A percentile compares a stretch with the other conserved stretches of the same genome.
Evolutionary conservation across 1,140 invertebrate species (phyloP).

Genomic region (Hypsibius dujardini): DNA sequence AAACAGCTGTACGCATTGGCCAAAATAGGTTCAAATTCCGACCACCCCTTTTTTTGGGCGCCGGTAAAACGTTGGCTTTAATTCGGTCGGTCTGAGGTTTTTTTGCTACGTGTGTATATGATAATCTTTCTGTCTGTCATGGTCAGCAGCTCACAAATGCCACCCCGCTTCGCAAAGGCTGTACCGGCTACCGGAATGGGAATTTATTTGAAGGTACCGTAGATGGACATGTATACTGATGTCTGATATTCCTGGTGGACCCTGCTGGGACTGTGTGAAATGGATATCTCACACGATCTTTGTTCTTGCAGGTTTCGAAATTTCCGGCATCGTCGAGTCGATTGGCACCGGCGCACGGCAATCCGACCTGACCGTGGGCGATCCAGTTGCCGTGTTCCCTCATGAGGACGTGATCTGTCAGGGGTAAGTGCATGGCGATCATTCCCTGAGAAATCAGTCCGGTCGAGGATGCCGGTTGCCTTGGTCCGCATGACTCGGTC

Average conservation of each 20-base stretch:
- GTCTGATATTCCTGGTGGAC: not conserved
- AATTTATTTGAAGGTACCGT: not conserved
- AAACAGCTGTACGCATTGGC: no score
- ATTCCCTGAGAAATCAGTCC: no score
- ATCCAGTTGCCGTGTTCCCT: conserved; percentile 7
- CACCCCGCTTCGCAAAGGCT: conserved; percentile 9
- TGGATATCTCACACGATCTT: not conserved
- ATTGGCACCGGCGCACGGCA: not conserved
- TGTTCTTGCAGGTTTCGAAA: not conserved
- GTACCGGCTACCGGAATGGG: not conserved
- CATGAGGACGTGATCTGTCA: not conserved
- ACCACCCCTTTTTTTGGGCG: no score
- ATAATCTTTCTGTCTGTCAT: not conserved
- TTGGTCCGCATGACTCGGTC: no score
- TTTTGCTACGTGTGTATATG: no score
- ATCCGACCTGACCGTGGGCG: conserved; percentile 6
- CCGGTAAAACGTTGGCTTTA: no score
- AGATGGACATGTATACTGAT: no score
- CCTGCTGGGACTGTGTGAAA: not conserved
- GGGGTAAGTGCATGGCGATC: not conserved
- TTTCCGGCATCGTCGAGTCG: not conserved
- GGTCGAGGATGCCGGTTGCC: no score
- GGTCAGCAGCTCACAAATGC: not conserved
- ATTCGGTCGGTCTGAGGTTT: no score
- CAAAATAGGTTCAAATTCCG: no score